These are phyloP conservation scores for Gonocerus acuteangulatus DNA, from an alignment of 2,888 invertebrate species.

Conservation along the genomic window DNA sequence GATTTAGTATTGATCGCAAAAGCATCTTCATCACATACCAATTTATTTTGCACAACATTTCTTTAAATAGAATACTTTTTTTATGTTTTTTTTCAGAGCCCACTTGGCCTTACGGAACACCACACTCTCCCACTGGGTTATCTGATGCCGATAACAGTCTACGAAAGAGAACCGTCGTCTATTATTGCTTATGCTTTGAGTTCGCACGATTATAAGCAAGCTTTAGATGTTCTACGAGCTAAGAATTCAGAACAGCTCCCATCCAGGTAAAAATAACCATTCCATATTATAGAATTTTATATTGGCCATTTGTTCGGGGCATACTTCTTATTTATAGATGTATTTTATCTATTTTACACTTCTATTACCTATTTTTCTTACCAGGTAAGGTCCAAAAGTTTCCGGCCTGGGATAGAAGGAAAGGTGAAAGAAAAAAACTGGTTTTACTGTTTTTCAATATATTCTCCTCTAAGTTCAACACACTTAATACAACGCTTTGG, in stretches of 20 bases:
- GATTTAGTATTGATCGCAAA: too few species aligned
- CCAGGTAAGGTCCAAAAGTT: too few species aligned
- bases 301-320: neutral
- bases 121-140: constrained; percentile 55
- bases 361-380: too few species aligned
- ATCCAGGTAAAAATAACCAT: constrained; percentile 5
- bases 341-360: neutral
- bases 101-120: constrained; percentile 61
- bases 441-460: too few species aligned
- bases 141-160: constrained; percentile 60
- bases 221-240: constrained; percentile 25
- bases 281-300: neutral
- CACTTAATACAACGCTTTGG: too few species aligned
- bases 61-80: too few species aligned
- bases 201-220: constrained; percentile 57
- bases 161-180: constrained; percentile 73
- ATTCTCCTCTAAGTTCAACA: too few species aligned
- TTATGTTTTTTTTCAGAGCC: constrained; percentile 46
- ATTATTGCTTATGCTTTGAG: constrained; percentile 76
- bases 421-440: too few species aligned
- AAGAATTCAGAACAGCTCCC: constrained; percentile 14
- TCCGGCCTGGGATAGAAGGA: too few species aligned
- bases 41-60: too few species aligned
- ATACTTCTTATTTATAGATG: neutral
- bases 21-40: too few species aligned